Evolutionary conservation across 2,113 vertebrate species (phyloP), one percentile per base, ranked within the genome.

Genomic region (Python bivittatus): DNA sequence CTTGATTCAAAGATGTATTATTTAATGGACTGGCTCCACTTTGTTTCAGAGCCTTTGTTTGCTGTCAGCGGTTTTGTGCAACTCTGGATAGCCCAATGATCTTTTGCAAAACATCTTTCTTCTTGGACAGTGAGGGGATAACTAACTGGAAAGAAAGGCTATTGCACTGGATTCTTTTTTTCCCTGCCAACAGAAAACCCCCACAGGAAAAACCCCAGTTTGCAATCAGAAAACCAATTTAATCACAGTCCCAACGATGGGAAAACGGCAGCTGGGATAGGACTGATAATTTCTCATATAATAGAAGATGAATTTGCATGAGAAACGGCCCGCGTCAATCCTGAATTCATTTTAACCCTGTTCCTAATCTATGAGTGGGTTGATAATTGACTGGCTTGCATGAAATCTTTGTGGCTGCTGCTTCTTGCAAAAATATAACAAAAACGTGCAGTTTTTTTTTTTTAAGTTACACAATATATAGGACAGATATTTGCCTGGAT

Each of bases 261-360:
- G 6, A 1, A 58, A 91, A 11, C 1, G 2, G 90, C 25, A 60
- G 23, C 56, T 57, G 42, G 25, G 72, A 57, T n/a, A 27, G 12
- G 22, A 29, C 38, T 27, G 64, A 48, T 89, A 61, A 61, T 87
- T 44, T 29, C 22, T 29, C 33, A 15, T 29, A 25, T 3, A n/a
- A 11, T n/a, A 12, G 29, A 58, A 44, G 7, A 42, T 22, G 17
- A 58, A 42, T 22, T 17, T 88, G 84, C 57, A 56, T 22, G 68
- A 57, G 86, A 57, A 86, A 3, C 54, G 9, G 91, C 86, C 42
- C 84, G 48, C 94, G 88, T 90, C 93, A 90, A 92, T 15, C 38
- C 42, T 15, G 42, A 61, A 93, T n/a, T 44, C 13, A 20, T 53
- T 57, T n/a, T 42, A 27, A 27, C 38, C 17, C 9, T 11, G 3